Evolutionary conservation across 1,140 invertebrate species (phyloP), one percentile per base, ranked within the genome.

Genomic region (Philaenus spumarius): DNA sequence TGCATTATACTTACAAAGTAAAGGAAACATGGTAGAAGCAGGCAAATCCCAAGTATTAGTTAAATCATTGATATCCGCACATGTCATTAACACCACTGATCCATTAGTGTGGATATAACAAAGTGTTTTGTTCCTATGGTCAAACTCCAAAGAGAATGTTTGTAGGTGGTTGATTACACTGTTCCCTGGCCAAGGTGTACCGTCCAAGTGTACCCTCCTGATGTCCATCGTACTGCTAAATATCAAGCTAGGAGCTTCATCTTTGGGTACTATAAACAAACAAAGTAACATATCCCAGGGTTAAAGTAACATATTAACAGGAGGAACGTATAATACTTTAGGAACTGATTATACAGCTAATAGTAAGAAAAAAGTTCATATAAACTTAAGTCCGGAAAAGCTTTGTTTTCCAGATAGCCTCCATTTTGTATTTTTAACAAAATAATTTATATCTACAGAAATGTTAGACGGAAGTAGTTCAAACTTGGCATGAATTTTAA

Each of bases 11-110:
- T 75, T 67, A 82, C 81, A 76, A 59, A 77, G 71, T 59, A 80
- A 75, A 6, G 79, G 74, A 65, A 83, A 81, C 55, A 81, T 71
- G 1, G 75, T 71, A 15, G 80, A 80, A 23, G 75, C 58, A 22
- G 78, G 78, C 66, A 85, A 63, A 43, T 73, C 71, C 76, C 81
- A 82, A 62, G 74, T 74, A 30, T 76, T 66, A 15, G 72, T 69
- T 43, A 86, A 72, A 69, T 86, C 75, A 62, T 84, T 80, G 46
- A 81, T 76, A 55, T 77, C 73, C 45, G 77, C 80, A 70, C 84
- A 87, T 54, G 78, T 75, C 6, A 85, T 67, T 26, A 68, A 65
- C 15, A 77, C 69, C 63, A 75, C 75, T 56, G 68, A 75, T 57
- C 51, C 39, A 17, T 60, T 53, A 26, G 58, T 43, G n/a, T 42